Evolutionary conservation across 1,140 invertebrate genomes (phyloP).

Genomic region (Chironomus striatipennis): DNA sequence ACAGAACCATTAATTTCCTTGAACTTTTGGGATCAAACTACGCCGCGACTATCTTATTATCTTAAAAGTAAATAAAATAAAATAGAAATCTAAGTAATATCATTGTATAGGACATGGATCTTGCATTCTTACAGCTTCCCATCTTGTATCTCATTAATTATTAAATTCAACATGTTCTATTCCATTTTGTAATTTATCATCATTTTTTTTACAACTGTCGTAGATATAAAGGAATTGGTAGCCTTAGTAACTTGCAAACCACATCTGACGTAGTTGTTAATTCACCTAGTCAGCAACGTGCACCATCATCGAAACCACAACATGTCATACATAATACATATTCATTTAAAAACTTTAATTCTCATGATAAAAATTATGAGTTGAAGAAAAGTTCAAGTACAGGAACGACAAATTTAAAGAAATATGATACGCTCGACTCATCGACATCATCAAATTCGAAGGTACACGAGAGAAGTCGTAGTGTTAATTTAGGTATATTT

Average conservation of each 20-base stretch:
- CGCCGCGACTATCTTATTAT: no score
- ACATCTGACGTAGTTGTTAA: slow-evolving; percentile 36
- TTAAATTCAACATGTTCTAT: background rate
- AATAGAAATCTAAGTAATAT: no score
- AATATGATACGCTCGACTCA: slow-evolving; percentile 28
- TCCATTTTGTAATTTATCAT: background rate
- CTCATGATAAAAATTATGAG: slow-evolving; percentile 23
- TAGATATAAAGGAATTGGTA: slow-evolving; percentile 40
- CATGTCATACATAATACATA: slow-evolving; percentile 26
- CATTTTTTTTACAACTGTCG: no score
- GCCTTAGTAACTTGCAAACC: slow-evolving; percentile 33
- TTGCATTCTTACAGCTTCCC: no score
- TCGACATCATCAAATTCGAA: slow-evolving; percentile 70
- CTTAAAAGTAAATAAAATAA: no score
- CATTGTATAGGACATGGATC: no score
- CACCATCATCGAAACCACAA: slow-evolving; percentile 35
- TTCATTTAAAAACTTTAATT: slow-evolving; percentile 29
- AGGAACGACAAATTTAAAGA: slow-evolving; percentile 18
- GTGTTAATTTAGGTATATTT: slow-evolving; percentile 64
- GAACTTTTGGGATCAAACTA: no score
- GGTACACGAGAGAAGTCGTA: slow-evolving; percentile 72
- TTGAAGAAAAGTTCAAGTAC: slow-evolving; percentile 28
- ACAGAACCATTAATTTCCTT: no score
- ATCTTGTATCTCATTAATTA: background rate
- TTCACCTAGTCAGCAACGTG: slow-evolving; percentile 37